phyloP scores from a whole-genome alignment of 1,140 invertebrate genomes.

The Drosophila rhopaloa region DNA sequence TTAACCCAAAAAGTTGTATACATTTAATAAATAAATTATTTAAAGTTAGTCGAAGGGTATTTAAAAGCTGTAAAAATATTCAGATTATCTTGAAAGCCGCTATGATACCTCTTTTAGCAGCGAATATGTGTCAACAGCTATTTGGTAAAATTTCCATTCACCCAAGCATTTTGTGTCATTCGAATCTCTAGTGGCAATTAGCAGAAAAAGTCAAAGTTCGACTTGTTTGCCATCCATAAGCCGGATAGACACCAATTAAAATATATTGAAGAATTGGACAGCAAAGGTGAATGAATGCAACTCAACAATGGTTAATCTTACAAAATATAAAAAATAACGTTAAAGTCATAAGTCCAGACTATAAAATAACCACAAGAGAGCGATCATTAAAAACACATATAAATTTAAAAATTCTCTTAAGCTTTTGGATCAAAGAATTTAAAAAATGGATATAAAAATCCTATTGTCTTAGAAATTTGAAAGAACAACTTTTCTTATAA shows the following conservation, averaged over 20 bases:
- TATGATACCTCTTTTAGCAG: conserved; percentile 11
- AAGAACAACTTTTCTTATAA: too few species aligned
- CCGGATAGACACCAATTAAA: conserved; percentile 64
- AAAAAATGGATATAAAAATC: too few species aligned
- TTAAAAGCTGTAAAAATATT: background rate
- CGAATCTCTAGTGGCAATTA: conserved; percentile 65
- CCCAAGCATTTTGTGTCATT: conserved; percentile 14
- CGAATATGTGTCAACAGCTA: conserved; percentile 50
- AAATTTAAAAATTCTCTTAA: too few species aligned
- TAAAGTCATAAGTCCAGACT: background rate
- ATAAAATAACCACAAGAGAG: too few species aligned
- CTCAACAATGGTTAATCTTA: background rate
- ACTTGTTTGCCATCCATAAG: conserved; percentile 27
- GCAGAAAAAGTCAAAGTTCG: conserved; percentile 33
- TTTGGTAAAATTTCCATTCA: conserved; percentile 20
- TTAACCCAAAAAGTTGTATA: background rate
- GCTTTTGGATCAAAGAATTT: too few species aligned
- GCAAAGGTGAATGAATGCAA: conserved; percentile 9
- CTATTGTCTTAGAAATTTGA: too few species aligned
- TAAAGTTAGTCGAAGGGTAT: background rate
- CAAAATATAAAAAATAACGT: background rate
- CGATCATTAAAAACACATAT: too few species aligned
- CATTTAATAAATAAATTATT: background rate
- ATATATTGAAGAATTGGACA: conserved; percentile 50
- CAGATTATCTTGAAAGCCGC: background rate